Conservation (phyloP, 2,888 invertebrate genomes). For the Papilio elwesi region DNA sequence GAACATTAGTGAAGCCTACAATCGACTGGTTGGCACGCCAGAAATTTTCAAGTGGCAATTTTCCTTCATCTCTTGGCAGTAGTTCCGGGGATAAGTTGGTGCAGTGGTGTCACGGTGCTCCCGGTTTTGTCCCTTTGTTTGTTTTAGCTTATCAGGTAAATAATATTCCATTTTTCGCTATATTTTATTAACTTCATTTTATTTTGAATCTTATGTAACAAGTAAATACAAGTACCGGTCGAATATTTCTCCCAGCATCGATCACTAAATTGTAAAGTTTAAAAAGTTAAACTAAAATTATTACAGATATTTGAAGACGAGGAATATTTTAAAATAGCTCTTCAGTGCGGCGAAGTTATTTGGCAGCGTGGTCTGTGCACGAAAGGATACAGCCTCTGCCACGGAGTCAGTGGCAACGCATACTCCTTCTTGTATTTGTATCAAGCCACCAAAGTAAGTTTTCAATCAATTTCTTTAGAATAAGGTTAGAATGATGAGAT, state of each 20-base stretch:
- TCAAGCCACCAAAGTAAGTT: conserved; percentile 87
- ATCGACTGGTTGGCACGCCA: conserved; percentile 85
- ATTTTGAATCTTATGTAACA: not conserved
- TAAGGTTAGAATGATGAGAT: too few relatives aligned
- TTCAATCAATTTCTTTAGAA: not conserved
- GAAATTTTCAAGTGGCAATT: conserved; percentile 87
- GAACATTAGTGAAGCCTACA: conserved; percentile 85
- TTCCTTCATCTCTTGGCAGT: conserved; percentile 90
- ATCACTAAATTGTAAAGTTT: too few relatives aligned
- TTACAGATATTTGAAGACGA: conserved; percentile 87
- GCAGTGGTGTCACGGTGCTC: conserved; percentile 98
- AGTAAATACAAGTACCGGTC: too few relatives aligned
- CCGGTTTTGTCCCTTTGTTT: conserved; percentile 91
- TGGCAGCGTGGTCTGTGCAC: conserved; percentile 92
- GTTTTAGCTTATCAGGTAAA: conserved; percentile 87
- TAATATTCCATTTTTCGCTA: not conserved
- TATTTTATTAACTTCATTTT: not conserved
- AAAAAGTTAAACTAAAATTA: not conserved
- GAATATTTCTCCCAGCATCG: too few relatives aligned
- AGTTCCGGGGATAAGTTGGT: conserved; percentile 88
- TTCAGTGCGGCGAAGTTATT: conserved; percentile 89
- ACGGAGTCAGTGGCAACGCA: conserved; percentile 94
- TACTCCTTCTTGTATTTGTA: conserved; percentile 92
- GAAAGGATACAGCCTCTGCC: conserved; percentile 95
- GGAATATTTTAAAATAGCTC: conserved; percentile 87